A percentile compares a stretch with the other conserved stretches of the same genome.
Evolutionary conservation across 2,797 vertebrate species (phyloP).

Genomic region (Notolabrus celidotus): DNA sequence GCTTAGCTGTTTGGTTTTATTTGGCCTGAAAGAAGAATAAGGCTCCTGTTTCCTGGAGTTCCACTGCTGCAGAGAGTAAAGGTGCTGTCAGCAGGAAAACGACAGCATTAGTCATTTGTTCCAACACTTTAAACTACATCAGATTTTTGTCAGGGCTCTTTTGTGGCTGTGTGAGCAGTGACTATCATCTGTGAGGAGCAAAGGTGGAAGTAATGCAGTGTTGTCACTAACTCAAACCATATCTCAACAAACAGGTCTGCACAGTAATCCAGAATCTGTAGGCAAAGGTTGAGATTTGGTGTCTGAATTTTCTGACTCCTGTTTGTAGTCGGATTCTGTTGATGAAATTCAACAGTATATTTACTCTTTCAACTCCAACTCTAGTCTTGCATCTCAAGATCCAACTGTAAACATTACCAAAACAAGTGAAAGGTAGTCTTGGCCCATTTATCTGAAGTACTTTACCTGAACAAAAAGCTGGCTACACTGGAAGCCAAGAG

Average conservation of each 20-base stretch:
- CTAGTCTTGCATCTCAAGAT: no score
- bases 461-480: no score
- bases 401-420: no score
- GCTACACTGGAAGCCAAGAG: neutral
- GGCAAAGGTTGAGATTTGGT: no score
- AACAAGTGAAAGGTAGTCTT: no score
- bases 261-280: no score
- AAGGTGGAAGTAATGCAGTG: neutral
- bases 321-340: no score
- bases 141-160: slow-evolving; percentile 17
- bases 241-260: neutral
- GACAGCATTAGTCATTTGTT: slow-evolving; percentile 27
- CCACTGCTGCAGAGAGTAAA: neutral
- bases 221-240: neutral
- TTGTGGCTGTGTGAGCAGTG: slow-evolving; percentile 1
- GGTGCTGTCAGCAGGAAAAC: slow-evolving; percentile 15
- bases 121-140: slow-evolving; percentile 9
- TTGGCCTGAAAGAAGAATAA: slow-evolving; percentile 51
- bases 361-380: no score
- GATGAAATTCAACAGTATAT: no score
- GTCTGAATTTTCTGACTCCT: no score
- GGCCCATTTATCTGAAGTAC: no score
- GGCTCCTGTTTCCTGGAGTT: slow-evolving; percentile 33
- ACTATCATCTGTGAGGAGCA: slow-evolving; percentile 1
- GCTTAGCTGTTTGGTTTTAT: slow-evolving; percentile 51